Evolutionary conservation across 2,797 vertebrate genomes (phyloP).

Genomic region (Manis javanica): DNA sequence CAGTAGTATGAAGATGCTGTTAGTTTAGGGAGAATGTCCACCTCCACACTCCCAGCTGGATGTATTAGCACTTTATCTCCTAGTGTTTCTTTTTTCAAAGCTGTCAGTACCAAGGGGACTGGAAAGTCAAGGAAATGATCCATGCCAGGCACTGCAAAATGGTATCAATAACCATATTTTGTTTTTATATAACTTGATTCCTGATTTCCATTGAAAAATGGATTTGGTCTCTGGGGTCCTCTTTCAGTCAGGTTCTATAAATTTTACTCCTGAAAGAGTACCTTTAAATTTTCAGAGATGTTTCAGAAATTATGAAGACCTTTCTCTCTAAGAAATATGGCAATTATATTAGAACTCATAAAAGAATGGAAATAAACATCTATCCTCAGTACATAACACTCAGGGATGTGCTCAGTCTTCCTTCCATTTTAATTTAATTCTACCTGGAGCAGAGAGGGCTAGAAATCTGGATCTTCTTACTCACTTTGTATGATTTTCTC

Average conservation of each 20-base stretch:
- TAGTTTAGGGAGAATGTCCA: neutral
- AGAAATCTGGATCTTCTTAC: neutral
- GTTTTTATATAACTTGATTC: neutral
- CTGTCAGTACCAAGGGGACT: neutral
- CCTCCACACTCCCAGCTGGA: neutral
- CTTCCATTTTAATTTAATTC: conserved; percentile 16
- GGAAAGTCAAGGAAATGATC: neutral
- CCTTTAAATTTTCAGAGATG: neutral
- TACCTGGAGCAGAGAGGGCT: neutral
- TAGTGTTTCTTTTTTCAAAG: neutral
- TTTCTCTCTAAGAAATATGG: neutral
- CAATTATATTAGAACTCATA: neutral
- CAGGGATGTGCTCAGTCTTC: neutral
- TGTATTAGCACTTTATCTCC: neutral
- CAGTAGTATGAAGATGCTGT: neutral
- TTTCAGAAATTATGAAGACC: neutral
- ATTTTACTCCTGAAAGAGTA: neutral
- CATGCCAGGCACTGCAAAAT: neutral
- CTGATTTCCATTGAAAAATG: neutral
- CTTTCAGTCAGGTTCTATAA: neutral
- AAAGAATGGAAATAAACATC: neutral
- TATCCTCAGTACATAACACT: neutral
- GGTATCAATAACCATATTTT: neutral
- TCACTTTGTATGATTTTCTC: neutral
- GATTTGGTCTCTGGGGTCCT: neutral